Percentiles rank a stretch among this genome's conserved stretches.
phyloP scores from a whole-genome alignment of 2,113 vertebrate genomes.

The Malurus elegans region DNA sequence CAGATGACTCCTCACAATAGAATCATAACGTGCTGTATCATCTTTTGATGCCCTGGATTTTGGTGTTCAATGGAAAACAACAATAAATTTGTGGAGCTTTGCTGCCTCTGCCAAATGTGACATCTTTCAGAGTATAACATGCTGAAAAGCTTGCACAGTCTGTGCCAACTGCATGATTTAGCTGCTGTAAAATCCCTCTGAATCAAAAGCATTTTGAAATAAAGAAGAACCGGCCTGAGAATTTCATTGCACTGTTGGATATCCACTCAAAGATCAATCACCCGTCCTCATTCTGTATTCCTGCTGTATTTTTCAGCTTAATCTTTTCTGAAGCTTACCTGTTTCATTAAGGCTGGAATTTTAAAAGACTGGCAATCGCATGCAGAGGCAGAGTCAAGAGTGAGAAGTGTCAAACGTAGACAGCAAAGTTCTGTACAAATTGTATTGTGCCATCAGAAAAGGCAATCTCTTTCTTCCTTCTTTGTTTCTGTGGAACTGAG shows the following conservation, averaged over 20 bases:
- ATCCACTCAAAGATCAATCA: constrained; percentile 80
- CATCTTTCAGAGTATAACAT: constrained; percentile 74
- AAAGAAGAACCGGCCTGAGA: constrained; percentile 77
- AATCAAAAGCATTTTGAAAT: constrained; percentile 78
- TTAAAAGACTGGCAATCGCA: constrained; percentile 68
- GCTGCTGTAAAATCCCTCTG: constrained; percentile 76
- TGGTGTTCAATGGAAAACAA: constrained; percentile 33
- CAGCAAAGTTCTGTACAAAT: constrained; percentile 51
- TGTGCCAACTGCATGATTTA: constrained; percentile 78
- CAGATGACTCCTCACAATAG: background rate
- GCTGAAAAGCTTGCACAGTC: constrained; percentile 72
- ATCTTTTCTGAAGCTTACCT: constrained; percentile 74
- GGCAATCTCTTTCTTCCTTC: constrained; percentile 36
- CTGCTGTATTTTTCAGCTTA: constrained; percentile 77
- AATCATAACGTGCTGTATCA: background rate
- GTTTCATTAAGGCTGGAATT: constrained; percentile 76
- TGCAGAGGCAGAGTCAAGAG: constrained; percentile 40
- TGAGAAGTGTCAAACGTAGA: constrained; percentile 50
- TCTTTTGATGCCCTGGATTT: constrained; percentile 48
- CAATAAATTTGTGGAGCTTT: constrained; percentile 75
- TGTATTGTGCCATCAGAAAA: constrained; percentile 37
- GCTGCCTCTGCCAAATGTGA: constrained; percentile 78
- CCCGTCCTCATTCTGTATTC: constrained; percentile 76
- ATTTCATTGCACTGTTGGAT: constrained; percentile 78
- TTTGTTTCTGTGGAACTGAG: constrained; percentile 16